phyloP scores from a whole-genome alignment of 2,797 vertebrate species.

The Tachyglossus aculeatus region DNA sequence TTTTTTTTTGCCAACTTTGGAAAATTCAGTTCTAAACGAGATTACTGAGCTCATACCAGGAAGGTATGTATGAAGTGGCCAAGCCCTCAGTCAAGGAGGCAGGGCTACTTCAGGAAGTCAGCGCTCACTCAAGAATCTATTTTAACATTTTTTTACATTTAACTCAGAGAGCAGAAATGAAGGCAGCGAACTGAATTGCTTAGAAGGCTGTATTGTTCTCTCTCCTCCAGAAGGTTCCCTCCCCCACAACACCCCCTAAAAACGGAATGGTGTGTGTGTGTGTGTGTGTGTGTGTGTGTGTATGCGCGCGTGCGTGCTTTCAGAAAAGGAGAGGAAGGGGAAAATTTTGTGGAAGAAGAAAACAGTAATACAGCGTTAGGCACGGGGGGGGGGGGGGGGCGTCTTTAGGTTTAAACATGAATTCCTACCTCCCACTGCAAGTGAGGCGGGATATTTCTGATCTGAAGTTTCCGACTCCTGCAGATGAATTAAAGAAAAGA shows the following conservation, averaged over 20 bases:
- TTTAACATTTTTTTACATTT: slow-evolving; percentile 61
- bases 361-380: slow-evolving; percentile 48
- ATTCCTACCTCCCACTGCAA: slow-evolving; percentile 95
- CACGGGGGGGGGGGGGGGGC: no score
- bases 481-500: slow-evolving; percentile 57
- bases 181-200: slow-evolving; percentile 64
- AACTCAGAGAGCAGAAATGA: slow-evolving; percentile 56
- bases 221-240: slow-evolving; percentile 58
- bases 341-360: slow-evolving; percentile 28
- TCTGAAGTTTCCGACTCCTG: slow-evolving; percentile 96
- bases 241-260: slow-evolving; percentile 32
- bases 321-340: slow-evolving; percentile 43
- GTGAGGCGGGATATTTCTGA: slow-evolving; percentile 95
- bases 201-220: slow-evolving; percentile 66
- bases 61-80: slow-evolving; percentile 6
- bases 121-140: slow-evolving; percentile 57
- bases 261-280: slow-evolving; percentile 57
- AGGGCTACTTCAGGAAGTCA: slow-evolving; percentile 51
- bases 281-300: no score
- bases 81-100: slow-evolving; percentile 38
- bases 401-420: slow-evolving; percentile 30
- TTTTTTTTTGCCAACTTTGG: not conserved
- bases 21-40: slow-evolving; percentile 1
- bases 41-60: slow-evolving; percentile 2
- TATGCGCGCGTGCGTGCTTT: no score